A percentile compares a stretch with the other conserved stretches of the same genome.
These are phyloP conservation scores for Stegodyphus dumicola DNA, from an alignment of 1,140 invertebrate genomes.

Conservation along the genomic window DNA sequence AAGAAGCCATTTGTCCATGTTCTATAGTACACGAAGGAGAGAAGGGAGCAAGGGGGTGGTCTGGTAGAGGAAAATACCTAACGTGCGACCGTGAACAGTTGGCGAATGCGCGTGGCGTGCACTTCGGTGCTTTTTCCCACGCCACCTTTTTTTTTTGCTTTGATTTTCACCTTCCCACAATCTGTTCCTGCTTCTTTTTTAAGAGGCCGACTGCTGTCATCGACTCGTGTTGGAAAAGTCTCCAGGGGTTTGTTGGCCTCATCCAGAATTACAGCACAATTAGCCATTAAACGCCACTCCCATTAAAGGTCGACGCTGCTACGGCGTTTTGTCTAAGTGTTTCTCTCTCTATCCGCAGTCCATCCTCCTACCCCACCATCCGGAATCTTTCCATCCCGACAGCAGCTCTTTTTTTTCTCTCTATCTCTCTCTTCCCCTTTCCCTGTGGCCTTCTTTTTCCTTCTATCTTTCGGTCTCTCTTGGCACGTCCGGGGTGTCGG, in stretches of 20 bases:
- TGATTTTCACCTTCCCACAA: slow-evolving; percentile 40
- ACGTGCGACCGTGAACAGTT: slow-evolving; percentile 30
- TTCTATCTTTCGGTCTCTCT: slow-evolving; percentile 40
- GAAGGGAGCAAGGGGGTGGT: not conserved
- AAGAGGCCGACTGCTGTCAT: slow-evolving; percentile 52
- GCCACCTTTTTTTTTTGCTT: slow-evolving; percentile 34
- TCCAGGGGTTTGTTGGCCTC: slow-evolving; percentile 58
- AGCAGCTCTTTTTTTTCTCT: not conserved
- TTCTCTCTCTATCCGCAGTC: slow-evolving; percentile 19
- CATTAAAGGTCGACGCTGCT: slow-evolving; percentile 44
- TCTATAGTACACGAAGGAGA: not conserved
- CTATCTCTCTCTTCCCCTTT: not conserved
- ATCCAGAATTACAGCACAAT: slow-evolving; percentile 60
- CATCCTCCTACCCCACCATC: not conserved
- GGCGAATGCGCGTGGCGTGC: slow-evolving; percentile 30
- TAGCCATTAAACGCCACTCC: slow-evolving; percentile 58
- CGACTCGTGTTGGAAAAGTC: slow-evolving; percentile 55
- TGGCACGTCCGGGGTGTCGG: slow-evolving; percentile 56
- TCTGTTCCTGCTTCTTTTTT: slow-evolving; percentile 34
- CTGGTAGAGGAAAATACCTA: not conserved
- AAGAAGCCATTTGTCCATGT: not conserved
- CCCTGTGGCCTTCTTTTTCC: not conserved
- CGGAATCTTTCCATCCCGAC: not conserved
- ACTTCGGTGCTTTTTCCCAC: slow-evolving; percentile 34
- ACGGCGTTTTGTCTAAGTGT: slow-evolving; percentile 50